Evolutionary conservation across 2,888 invertebrate species (phyloP).

Genomic region (Bruchidius siliquastri): DNA sequence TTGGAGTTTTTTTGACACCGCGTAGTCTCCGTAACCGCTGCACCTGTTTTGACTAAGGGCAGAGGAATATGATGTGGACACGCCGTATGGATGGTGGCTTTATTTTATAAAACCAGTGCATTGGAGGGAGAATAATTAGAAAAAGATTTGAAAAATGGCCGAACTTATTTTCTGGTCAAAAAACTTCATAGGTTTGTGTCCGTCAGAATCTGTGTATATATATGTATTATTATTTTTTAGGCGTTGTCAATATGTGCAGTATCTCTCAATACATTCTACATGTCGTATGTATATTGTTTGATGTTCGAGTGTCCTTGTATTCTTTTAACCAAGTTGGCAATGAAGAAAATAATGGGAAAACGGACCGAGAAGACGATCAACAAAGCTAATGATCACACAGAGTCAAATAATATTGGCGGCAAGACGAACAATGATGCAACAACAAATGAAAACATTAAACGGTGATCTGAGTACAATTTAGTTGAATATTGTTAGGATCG

Average conservation of each 20-base stretch:
- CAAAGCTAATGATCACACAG: not conserved
- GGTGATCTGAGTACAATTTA: not conserved
- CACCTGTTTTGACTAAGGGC: no score
- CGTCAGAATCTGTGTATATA: no score
- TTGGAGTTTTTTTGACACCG: no score
- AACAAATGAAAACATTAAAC: not conserved
- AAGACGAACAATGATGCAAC: not conserved
- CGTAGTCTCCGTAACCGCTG: no score
- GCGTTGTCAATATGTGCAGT: slow-evolving; percentile 34
- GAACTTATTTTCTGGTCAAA: no score
- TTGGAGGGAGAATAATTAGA: no score
- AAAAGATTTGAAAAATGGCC: no score
- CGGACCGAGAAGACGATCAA: not conserved
- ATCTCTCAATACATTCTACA: slow-evolving; percentile 35
- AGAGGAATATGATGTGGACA: no score
- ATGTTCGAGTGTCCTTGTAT: slow-evolving; percentile 46
- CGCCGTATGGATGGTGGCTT: no score
- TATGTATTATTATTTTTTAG: slow-evolving; percentile 27
- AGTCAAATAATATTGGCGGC: not conserved
- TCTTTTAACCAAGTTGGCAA: slow-evolving; percentile 37
- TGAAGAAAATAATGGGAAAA: slow-evolving; percentile 11
- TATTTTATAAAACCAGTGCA: no score
- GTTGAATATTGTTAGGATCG: not conserved
- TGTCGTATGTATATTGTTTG: slow-evolving; percentile 40
- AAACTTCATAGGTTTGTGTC: no score